These are phyloP conservation scores for Eremophila alpestris DNA, from an alignment of 2,797 vertebrate species.

Conservation along the genomic window DNA sequence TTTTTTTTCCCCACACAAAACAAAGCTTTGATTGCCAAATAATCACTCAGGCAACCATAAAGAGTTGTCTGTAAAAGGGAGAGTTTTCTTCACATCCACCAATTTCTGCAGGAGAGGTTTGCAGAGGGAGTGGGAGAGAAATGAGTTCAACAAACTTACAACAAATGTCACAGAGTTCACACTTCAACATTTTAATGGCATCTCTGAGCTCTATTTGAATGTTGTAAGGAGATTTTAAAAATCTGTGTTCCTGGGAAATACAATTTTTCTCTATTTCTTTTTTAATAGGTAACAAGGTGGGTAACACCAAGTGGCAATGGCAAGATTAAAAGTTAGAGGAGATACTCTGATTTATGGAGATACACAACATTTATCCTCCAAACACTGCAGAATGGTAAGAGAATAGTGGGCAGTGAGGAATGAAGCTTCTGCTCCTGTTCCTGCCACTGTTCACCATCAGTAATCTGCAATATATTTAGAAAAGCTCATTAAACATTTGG, in stretches of 20 bases:
- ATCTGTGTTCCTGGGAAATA: not conserved
- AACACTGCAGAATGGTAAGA: not conserved
- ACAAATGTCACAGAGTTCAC: not conserved
- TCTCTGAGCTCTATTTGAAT: not conserved
- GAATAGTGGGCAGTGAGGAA: not conserved
- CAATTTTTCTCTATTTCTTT: not conserved
- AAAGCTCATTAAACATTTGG: not conserved
- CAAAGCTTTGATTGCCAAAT: conserved; percentile 13
- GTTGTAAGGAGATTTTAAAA: conserved; percentile 50
- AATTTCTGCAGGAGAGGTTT: not conserved
- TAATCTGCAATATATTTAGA: not conserved
- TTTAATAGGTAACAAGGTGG: not conserved
- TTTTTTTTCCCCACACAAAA: not conserved
- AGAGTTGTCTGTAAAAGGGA: not conserved
- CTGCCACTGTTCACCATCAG: not conserved
- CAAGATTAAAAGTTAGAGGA: not conserved
- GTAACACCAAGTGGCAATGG: not conserved
- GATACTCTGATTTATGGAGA: not conserved
- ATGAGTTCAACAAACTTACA: not conserved
- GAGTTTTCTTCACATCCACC: not conserved
- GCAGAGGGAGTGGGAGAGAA: not conserved
- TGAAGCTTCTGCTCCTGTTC: not conserved
- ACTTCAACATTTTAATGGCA: not conserved
- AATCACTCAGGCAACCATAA: not conserved
- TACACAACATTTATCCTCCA: not conserved